Conservation (phyloP, 2,113 vertebrate species). For the Poecilia latipinna region DNA sequence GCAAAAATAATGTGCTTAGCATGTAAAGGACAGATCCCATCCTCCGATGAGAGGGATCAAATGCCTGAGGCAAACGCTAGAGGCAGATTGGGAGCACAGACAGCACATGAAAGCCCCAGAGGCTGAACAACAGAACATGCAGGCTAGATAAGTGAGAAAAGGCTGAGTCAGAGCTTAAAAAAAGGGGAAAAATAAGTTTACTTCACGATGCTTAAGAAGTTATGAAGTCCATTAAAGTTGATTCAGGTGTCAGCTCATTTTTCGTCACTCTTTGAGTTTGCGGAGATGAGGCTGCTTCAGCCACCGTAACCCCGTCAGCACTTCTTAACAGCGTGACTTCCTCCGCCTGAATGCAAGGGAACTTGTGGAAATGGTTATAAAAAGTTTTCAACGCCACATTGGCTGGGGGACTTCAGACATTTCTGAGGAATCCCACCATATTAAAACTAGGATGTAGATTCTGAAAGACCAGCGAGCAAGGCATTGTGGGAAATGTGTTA, state of each 20-base stretch:
- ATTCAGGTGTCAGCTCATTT: conserved; percentile 15
- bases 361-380: conserved; percentile 13
- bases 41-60: conserved; percentile 22
- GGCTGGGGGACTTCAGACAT: not conserved
- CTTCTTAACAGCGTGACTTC: conserved; percentile 32
- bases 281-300: conserved; percentile 16
- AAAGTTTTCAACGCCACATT: conserved; percentile 12
- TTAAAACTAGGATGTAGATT: not conserved
- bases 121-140: not conserved
- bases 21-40: not conserved
- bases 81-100: conserved; percentile 32
- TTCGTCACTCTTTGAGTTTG: conserved; percentile 27
- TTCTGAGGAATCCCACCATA: not conserved
- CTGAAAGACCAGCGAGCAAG: not conserved
- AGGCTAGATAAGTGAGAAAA: conserved; percentile 6
- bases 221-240: conserved; percentile 21
- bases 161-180: conserved; percentile 36
- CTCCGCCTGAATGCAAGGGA: conserved; percentile 10
- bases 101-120: conserved; percentile 3
- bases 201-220: not conserved
- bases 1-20: not conserved
- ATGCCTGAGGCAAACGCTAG: not conserved
- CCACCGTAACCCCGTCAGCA: conserved; percentile 13
- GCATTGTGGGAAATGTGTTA: not conserved
- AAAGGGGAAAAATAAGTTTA: not conserved